A percentile compares a stretch with the other conserved stretches of the same genome.
phyloP scores from a whole-genome alignment of 2,113 vertebrate species.

The Osmerus eperlanus region DNA sequence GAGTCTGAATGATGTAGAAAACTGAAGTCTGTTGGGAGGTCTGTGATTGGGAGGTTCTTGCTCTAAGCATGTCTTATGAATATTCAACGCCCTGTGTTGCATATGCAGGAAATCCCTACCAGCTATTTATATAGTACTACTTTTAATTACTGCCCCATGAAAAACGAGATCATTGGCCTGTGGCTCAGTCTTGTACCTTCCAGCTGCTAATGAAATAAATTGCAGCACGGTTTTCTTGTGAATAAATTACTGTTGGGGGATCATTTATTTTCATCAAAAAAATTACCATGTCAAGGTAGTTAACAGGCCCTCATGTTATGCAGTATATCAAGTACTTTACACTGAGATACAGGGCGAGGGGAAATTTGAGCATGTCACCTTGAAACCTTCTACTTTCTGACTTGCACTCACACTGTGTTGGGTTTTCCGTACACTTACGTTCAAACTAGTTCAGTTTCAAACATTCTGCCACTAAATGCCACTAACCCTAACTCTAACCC shows the following conservation, averaged over 20 bases:
- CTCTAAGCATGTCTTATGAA: neutral
- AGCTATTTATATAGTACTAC: conserved; percentile 13
- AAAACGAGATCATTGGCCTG: conserved; percentile 9
- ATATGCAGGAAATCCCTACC: neutral
- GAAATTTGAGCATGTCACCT: too few relatives aligned
- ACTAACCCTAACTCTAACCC: too few relatives aligned
- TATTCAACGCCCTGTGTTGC: neutral
- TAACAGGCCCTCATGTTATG: neutral
- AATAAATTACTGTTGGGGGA: conserved; percentile 10
- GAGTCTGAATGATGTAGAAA: neutral
- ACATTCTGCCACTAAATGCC: too few relatives aligned
- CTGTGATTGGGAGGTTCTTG: neutral
- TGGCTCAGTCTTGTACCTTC: conserved; percentile 2
- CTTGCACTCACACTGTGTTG: too few relatives aligned
- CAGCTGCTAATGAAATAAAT: conserved; percentile 6
- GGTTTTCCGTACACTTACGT: too few relatives aligned
- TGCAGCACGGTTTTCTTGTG: conserved; percentile 4
- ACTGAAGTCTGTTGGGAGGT: neutral
- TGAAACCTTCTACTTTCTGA: too few relatives aligned
- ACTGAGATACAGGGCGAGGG: neutral
- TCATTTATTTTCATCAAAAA: conserved; percentile 7
- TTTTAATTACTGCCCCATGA: conserved; percentile 2
- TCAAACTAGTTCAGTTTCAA: too few relatives aligned
- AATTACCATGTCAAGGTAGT: neutral
- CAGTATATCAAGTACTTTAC: neutral